Conservation (phyloP, 2,888 invertebrate species). For the Andrena hattorfiana region DNA sequence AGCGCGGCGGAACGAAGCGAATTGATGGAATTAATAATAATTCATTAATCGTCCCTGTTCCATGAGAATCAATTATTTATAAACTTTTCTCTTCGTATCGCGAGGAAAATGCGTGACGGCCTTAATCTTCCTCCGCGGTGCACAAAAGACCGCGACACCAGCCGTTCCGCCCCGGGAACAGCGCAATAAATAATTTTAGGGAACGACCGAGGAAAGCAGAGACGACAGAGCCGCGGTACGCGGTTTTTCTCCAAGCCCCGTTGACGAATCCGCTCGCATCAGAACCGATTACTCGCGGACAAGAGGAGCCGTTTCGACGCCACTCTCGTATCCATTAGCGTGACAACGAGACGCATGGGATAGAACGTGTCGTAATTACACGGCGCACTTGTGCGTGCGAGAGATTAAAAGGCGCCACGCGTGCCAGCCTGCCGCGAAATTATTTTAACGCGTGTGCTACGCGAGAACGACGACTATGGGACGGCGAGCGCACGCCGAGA, state of each 20-base stretch:
- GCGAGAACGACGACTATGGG: too few relatives aligned
- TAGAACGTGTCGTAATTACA: slow-evolving; percentile 54
- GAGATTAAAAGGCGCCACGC: slow-evolving; percentile 54
- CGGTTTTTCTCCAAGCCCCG: not conserved
- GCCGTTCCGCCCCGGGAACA: not conserved
- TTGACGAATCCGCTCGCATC: not conserved
- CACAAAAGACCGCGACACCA: not conserved
- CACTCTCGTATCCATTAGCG: slow-evolving; percentile 55
- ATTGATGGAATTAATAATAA: too few relatives aligned
- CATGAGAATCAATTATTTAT: too few relatives aligned
- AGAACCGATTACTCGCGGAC: slow-evolving; percentile 19
- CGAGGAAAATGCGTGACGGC: too few relatives aligned
- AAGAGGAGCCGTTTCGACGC: slow-evolving; percentile 31
- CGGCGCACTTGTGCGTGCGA: slow-evolving; percentile 35
- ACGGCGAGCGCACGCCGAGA: too few relatives aligned
- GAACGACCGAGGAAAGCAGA: not conserved
- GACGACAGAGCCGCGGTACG: not conserved
- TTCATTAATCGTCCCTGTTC: too few relatives aligned
- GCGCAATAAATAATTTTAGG: slow-evolving; percentile 14
- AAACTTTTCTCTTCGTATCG: too few relatives aligned
- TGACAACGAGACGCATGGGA: slow-evolving; percentile 8
- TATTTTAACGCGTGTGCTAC: slow-evolving; percentile 35
- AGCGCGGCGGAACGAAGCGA: too few relatives aligned
- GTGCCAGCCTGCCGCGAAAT: slow-evolving; percentile 37
- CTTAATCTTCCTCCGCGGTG: not conserved